Evolutionary conservation across 2,797 vertebrate genomes (phyloP).

Genomic region (Cossypha polioptera): DNA sequence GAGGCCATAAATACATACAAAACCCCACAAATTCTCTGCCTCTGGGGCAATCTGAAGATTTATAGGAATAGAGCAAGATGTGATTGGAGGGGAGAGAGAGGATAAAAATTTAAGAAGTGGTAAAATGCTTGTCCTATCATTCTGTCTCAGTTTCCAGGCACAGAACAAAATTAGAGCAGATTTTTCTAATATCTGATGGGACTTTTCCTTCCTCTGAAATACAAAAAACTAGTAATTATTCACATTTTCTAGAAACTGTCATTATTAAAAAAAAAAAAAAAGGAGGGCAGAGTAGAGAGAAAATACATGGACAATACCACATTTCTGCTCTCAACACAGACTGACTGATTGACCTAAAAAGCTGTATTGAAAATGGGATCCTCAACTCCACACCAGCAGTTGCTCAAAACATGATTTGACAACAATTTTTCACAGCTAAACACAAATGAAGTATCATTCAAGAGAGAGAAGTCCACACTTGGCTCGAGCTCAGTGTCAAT

Average conservation of each 20-base stretch:
- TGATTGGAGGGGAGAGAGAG: neutral
- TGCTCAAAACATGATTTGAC: neutral
- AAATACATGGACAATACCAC: neutral
- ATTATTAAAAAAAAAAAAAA: too few relatives aligned
- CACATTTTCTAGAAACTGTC: neutral
- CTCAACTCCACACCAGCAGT: neutral
- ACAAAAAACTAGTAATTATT: neutral
- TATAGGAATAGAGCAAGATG: neutral
- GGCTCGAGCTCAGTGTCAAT: neutral
- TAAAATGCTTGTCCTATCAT: neutral
- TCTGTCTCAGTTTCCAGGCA: neutral
- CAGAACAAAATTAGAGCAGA: neutral
- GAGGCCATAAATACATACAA: neutral
- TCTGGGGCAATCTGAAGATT: constrained; percentile 5
- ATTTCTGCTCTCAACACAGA: neutral
- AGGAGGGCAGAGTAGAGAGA: fast-evolving
- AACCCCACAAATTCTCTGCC: neutral
- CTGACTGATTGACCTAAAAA: neutral
- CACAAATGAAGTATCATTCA: neutral
- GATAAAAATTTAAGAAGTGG: neutral
- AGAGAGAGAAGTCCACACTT: neutral
- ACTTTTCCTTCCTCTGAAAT: neutral
- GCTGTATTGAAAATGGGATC: neutral
- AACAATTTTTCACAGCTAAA: neutral
- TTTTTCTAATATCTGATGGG: neutral